Conservation (phyloP, 1,140 invertebrate species). For the Eriosoma lanigerum region DNA sequence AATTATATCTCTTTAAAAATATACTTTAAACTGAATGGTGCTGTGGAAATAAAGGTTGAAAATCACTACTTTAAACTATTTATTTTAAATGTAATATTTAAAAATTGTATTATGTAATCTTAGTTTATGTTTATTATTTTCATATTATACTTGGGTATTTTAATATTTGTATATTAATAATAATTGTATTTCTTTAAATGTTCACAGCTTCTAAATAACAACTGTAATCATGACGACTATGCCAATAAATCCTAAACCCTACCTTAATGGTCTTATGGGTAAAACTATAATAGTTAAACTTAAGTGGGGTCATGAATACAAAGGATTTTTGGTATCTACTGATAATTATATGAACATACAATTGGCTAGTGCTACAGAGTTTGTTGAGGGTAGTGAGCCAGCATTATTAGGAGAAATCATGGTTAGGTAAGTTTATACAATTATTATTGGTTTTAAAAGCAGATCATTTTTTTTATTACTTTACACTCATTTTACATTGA, state of each 20-base stretch:
- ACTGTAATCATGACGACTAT: constrained; percentile 67
- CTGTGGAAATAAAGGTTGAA: too few species aligned
- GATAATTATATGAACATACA: constrained; percentile 99
- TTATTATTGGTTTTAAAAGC: background rate
- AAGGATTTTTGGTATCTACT: constrained; percentile 94
- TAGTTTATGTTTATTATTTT: too few species aligned
- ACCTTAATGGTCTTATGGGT: constrained; percentile 95
- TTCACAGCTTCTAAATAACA: constrained; percentile 15
- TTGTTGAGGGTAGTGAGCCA: constrained; percentile 85
- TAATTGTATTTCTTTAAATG: background rate
- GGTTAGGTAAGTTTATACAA: constrained; percentile 93
- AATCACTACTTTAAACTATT: too few species aligned
- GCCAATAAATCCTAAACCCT: constrained; percentile 99
- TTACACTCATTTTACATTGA: too few species aligned
- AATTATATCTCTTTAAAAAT: too few species aligned
- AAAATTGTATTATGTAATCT: too few species aligned
- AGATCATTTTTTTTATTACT: background rate
- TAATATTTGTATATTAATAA: background rate
- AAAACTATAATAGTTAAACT: constrained; percentile 97
- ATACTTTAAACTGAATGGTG: too few species aligned
- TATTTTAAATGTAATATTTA: too few species aligned
- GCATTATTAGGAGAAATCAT: constrained; percentile 97
- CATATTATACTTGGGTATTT: too few species aligned
- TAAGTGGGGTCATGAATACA: constrained; percentile 99
- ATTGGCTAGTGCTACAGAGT: constrained; percentile 98